Evolutionary conservation across 1,140 invertebrate species (phyloP), one percentile per base, ranked within the genome.

Genomic region (Bombus fervidus): DNA sequence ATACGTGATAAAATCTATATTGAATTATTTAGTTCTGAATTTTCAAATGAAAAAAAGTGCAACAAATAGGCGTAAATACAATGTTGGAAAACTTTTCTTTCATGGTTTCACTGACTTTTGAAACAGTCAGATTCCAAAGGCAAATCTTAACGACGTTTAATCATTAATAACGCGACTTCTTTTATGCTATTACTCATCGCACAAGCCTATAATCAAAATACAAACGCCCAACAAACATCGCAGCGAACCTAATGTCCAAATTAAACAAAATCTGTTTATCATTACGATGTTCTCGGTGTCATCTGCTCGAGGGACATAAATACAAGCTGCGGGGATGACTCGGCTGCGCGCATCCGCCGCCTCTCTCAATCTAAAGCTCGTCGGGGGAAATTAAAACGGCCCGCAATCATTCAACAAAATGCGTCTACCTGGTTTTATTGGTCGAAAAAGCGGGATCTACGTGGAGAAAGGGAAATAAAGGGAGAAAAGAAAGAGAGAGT

Each of bases 361-460:
- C 69, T n/a, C 5, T 41, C 39, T 72, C 69, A 28, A 72, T 72
- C 39, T 41, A 72, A 72, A 72, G 25, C 69, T 72, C 69, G 34
- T 72, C 69, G 39, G n/a, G 6, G 72, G 28, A 68, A 57, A 71
- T 81, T 73, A 73, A 73, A 73, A 59, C 28, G 39, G 28, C 28
- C n/a, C 34, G 69, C 71, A 59, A 81, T 81, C 47, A 73, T 69
- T 73, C 66, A 73, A 59, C 53, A 53, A 53, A 41, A n/a, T 53
- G 47, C 66, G 34, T 72, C 47, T 72, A 57, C 57, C 68, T 72
- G 25, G 79, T 57, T 81, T 57, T 37, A 57, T 34, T 22, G 28
- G n/a, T 31, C 25, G 73, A 77, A 77, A 77, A 83, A 83, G 37
- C 62, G 15, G 59, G 47, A 83, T 77, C 62, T 31, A 22, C 62